Percentiles rank a stretch among this genome's conserved stretches.
These are phyloP conservation scores for Microctenopoma steveboyesi DNA, from an alignment of 2,797 vertebrate genomes.

Conservation along the genomic window DNA sequence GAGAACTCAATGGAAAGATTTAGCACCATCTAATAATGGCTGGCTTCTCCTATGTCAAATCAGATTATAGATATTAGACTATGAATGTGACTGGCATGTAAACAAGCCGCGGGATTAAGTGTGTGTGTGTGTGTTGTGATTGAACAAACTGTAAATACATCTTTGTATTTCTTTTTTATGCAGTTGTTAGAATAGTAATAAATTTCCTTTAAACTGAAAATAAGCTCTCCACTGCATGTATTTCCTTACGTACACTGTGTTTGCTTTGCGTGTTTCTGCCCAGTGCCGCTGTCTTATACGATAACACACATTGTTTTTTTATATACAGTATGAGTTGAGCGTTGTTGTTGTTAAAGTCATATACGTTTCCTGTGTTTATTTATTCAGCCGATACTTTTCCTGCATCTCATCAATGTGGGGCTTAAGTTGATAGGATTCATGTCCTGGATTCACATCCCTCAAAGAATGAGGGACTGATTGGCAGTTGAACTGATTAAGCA, in stretches of 20 bases:
- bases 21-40: conserved; percentile 54
- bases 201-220: conserved; percentile 54
- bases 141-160: conserved; percentile 74
- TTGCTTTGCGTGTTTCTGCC: neutral
- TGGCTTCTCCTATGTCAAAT: conserved; percentile 35
- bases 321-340: neutral
- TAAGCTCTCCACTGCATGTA: neutral
- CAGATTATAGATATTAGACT: conserved; percentile 54
- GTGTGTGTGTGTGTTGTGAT: conserved; percentile 31
- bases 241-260: neutral
- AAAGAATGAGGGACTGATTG: conserved; percentile 55
- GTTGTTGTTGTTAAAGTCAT: neutral
- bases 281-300: neutral
- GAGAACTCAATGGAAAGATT: conserved; percentile 44
- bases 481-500: conserved; percentile 68
- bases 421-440: conserved; percentile 75
- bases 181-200: conserved; percentile 59
- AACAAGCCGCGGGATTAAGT: conserved; percentile 35
- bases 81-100: conserved; percentile 32
- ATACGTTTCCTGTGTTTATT: conserved; percentile 31
- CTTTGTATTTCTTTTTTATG: conserved; percentile 71
- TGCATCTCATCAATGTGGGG: conserved; percentile 67
- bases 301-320: neutral
- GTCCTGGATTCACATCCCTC: conserved; percentile 49
- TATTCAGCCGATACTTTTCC: conserved; percentile 48